Evolutionary conservation across 2,888 invertebrate species (phyloP).

Genomic region (Xestobium rufovillosum): DNA sequence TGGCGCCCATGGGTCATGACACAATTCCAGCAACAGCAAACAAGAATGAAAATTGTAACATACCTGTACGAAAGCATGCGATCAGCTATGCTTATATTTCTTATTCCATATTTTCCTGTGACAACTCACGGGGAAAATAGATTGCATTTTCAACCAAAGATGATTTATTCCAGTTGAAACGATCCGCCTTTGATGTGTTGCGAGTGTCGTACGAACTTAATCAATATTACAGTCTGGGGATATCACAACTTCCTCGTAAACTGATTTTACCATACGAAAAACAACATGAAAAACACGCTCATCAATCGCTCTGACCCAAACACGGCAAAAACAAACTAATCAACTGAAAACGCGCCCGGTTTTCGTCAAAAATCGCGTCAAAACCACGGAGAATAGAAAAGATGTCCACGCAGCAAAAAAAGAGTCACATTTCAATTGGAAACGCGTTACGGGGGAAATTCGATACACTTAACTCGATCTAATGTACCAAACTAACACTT

Average conservation of each 20-base stretch:
- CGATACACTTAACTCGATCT: slow-evolving; percentile 29
- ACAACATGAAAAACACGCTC: no score
- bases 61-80: slow-evolving; percentile 37
- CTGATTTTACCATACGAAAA: no score
- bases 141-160: slow-evolving; percentile 34
- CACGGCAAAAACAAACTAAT: no score
- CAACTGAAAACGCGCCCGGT: slow-evolving; percentile 5
- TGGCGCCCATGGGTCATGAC: no score
- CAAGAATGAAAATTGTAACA: no score
- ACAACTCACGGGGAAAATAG: slow-evolving; percentile 31
- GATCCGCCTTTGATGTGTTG: slow-evolving; percentile 22
- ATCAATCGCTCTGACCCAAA: no score
- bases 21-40: no score
- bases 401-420: slow-evolving; percentile 25
- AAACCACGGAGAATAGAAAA: slow-evolving; percentile 19
- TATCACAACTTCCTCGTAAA: no score
- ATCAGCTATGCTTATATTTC: slow-evolving; percentile 40
- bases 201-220: slow-evolving; percentile 31
- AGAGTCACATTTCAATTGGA: slow-evolving; percentile 20
- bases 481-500: slow-evolving; percentile 30
- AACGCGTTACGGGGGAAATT: slow-evolving; percentile 22
- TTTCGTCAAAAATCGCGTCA: slow-evolving; percentile 6
- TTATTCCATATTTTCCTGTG: slow-evolving; percentile 35
- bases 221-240: slow-evolving; percentile 36
- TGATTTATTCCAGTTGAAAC: slow-evolving; percentile 28